A percentile compares a stretch with the other conserved stretches of the same genome.
These are phyloP conservation scores for Acleris literana DNA, from an alignment of 2,888 invertebrate species.

Conservation along the genomic window DNA sequence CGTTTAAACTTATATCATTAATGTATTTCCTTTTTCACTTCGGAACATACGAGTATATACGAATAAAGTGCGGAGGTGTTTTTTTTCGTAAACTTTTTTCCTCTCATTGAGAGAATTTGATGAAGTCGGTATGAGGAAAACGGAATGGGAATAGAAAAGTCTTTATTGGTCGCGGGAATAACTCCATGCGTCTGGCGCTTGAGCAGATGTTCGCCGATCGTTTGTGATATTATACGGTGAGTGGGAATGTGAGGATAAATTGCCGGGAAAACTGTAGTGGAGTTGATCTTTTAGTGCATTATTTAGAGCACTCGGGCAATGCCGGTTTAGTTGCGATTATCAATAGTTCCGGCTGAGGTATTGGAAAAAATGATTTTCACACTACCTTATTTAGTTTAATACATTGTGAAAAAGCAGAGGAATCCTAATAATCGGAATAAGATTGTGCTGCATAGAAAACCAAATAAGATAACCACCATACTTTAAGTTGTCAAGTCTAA, in stretches of 20 bases:
- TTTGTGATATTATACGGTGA: conserved; percentile 15
- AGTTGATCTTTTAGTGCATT: no score
- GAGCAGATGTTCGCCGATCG: conserved; percentile 46
- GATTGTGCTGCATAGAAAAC: no score
- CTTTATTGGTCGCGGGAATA: conserved; percentile 50
- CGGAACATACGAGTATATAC: background rate
- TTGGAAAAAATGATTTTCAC: no score
- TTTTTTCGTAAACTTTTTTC: conserved; percentile 44
- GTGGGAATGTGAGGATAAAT: background rate
- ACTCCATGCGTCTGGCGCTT: conserved; percentile 44
- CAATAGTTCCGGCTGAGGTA: no score
- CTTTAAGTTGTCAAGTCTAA: no score
- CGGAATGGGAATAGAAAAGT: conserved; percentile 48
- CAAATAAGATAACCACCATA: no score
- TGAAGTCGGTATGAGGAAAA: conserved; percentile 48
- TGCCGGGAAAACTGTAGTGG: background rate
- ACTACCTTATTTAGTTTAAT: no score
- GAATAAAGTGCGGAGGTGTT: conserved; percentile 36
- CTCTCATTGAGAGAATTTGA: conserved; percentile 49
- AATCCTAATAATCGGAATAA: no score
- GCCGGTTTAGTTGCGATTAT: no score
- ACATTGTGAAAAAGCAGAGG: no score
- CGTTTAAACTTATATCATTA: background rate
- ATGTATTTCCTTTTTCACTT: conserved; percentile 1
- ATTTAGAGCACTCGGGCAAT: no score